Base-by-base conservation (phyloP, 2,797 vertebrate species). In the Urocyon cinereoargenteus region DNA sequence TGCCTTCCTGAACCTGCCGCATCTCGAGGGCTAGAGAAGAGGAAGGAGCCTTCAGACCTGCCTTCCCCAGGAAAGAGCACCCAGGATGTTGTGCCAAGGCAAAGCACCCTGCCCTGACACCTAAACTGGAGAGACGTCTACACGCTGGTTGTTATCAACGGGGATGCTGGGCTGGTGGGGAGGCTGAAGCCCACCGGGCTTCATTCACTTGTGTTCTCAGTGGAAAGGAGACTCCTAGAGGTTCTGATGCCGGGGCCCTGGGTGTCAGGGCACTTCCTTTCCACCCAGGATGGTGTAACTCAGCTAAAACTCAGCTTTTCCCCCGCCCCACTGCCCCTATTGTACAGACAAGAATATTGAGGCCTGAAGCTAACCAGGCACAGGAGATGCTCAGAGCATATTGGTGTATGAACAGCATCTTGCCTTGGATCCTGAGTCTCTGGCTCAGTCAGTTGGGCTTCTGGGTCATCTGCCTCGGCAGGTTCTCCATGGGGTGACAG, bases 331-430 rank as follows among this genome's bases (percentile, higher is more conserved):
- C 40, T 11, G 10, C 11, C 31, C 15, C 49, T 19, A 1, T 61
- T 22, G 64, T 34, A 61, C 4, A 82, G 51, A 18, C 36, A 22
- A 26, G 34, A 68, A n/a, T 0, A 4, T 0, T 3, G 73, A 86
- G 75, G 68, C 22, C 53, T 4, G n/a, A 6, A 4, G 5, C 53
- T 6, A 7, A 10, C 5, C 7, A 26, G 85, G n/a, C n/a, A 5
- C 0, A 5, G 0, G 40, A 5, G 16, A 13, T 7, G 49, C 64
- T 51, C 22, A 5, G 31, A 16, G 9, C 22, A 16, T 0, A 5
- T 4, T 21, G 51, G 55, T 12, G 28, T 5, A 1, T 0, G 2
- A 26, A 34, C 0, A 1, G 21, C 1, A 1, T 7, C 5, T 0
- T 3, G 7, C 11, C 0, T 2, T 4, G 34, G 64, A 9, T 22